Base-by-base conservation (phyloP, 92 coral and sea anemone genomes). In the Diadumene lineata region DNA sequence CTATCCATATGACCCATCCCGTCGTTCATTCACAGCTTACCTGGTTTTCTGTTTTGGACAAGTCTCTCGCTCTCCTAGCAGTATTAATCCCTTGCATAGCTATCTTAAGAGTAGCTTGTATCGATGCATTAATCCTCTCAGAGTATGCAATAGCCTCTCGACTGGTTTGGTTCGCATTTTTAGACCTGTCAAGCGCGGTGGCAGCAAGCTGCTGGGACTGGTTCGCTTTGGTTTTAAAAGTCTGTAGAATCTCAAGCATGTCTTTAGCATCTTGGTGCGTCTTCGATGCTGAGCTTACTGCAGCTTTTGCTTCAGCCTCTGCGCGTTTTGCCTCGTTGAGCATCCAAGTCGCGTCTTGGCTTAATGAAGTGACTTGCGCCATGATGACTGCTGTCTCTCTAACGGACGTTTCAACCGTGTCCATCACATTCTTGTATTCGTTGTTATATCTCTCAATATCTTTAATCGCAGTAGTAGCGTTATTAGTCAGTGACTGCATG, bases 11-110 rank as follows among this genome's bases (percentile, higher is more conserved):
- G 13, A 4, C 13, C 48, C 48, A 4, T 38, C 48, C 48, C 13
- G 43, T 64, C 38, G 24, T 26, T 53, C 58, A 53, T 4, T 13
- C 46, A 32, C 11, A 11, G 60, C 88, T 38, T 74, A 94, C 98
- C 94, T 88, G 83, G 68, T 94, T 74, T 80, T 94, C 98, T 19
- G 53, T n/a, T 43, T 30, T 62, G 1, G 97, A 81, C 61, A 88
- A 50, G 46, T 56, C 71, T 66, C 69, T 65, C 28, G 97, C 97
- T 62, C 74, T 71, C 17, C 63, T 63, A 7, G 97, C 98, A 43
- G 68, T 43, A 29, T 27, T 19, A 25, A 88, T 79, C 0, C 85
- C 85, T 11, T 81, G 79, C 7, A 30, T 69, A 43, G 97, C 92
- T 18, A 65, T 72, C 1, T 43, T 57, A 64, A 91, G 74, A 0